A percentile compares a stretch with the other conserved stretches of the same genome.
These are phyloP conservation scores for Pseudomyrmex cubaensis DNA, from an alignment of 1,140 invertebrate genomes.

Conservation along the genomic window DNA sequence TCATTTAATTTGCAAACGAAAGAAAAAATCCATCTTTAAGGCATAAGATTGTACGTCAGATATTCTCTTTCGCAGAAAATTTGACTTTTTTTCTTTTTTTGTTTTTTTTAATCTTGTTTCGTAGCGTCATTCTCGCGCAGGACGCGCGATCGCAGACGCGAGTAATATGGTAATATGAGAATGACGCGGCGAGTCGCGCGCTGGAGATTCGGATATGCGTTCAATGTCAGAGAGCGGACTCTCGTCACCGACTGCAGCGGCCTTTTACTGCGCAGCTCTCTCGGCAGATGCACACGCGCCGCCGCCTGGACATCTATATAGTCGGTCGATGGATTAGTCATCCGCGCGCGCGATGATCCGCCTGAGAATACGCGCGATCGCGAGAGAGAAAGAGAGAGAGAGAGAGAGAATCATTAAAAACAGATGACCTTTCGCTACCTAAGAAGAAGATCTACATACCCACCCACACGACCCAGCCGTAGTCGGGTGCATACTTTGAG, in stretches of 20 bases:
- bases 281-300: conserved; percentile 58
- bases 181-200: conserved; percentile 13
- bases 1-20: too few species aligned
- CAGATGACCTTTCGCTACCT: conserved; percentile 73
- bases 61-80: too few species aligned
- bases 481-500: conserved; percentile 29
- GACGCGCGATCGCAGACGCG: background rate
- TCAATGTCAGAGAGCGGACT: conserved; percentile 67
- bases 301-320: conserved; percentile 10
- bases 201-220: conserved; percentile 65
- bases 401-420: conserved; percentile 62
- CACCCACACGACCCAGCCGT: conserved; percentile 49
- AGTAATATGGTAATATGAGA: conserved; percentile 37
- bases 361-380: conserved; percentile 57
- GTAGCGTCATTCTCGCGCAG: background rate
- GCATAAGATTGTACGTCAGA: too few species aligned
- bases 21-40: too few species aligned
- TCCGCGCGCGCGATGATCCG: conserved; percentile 55
- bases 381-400: too few species aligned
- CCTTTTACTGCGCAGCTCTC: conserved; percentile 66
- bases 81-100: background rate
- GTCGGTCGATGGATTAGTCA: conserved; percentile 65
- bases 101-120: background rate
- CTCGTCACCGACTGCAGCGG: conserved; percentile 36
- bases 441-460: conserved; percentile 68